A percentile compares a stretch with the other conserved stretches of the same genome.
phyloP scores from a whole-genome alignment of 53 echinoderm and acorn worm species.

The Holothuria scabra region DNA sequence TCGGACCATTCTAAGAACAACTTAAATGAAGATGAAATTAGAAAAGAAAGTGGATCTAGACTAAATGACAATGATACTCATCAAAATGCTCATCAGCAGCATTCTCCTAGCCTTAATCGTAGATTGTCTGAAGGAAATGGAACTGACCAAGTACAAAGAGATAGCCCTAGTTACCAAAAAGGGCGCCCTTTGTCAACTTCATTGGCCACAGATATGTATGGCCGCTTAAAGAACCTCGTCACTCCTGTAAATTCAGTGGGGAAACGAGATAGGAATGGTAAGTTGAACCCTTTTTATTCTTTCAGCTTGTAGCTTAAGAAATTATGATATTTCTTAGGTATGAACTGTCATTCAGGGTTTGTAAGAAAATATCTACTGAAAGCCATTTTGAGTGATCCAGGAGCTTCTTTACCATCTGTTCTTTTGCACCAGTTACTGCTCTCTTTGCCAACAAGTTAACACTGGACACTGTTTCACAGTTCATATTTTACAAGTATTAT shows the following conservation, averaged over 20 bases:
- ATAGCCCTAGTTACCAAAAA: conserved; percentile 33
- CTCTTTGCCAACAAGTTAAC: too few relatives aligned
- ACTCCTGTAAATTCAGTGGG: conserved; percentile 32
- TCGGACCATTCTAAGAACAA: conserved; percentile 36
- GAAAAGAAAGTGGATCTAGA: conserved; percentile 34
- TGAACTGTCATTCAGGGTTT: too few relatives aligned
- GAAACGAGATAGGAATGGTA: conserved; percentile 29
- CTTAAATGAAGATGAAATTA: conserved; percentile 23
- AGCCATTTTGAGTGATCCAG: too few relatives aligned
- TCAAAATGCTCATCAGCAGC: conserved; percentile 33
- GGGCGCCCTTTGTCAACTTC: conserved; percentile 53
- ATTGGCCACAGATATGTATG: conserved; percentile 97
- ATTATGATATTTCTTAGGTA: too few relatives aligned
- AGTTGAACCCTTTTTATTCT: background rate
- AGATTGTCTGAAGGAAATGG: conserved; percentile 50
- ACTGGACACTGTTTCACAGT: too few relatives aligned
- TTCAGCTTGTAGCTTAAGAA: too few relatives aligned
- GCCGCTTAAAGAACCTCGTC: conserved; percentile 90
- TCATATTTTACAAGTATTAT: too few relatives aligned
- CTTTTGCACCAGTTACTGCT: too few relatives aligned
- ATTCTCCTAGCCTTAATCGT: conserved; percentile 50
- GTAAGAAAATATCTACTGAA: too few relatives aligned
- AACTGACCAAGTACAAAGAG: conserved; percentile 44
- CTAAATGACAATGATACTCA: conserved; percentile 53
- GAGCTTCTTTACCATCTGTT: too few relatives aligned